These are phyloP conservation scores for Urocynchramus pylzowi DNA, from an alignment of 2,113 vertebrate genomes.

Conservation along the genomic window DNA sequence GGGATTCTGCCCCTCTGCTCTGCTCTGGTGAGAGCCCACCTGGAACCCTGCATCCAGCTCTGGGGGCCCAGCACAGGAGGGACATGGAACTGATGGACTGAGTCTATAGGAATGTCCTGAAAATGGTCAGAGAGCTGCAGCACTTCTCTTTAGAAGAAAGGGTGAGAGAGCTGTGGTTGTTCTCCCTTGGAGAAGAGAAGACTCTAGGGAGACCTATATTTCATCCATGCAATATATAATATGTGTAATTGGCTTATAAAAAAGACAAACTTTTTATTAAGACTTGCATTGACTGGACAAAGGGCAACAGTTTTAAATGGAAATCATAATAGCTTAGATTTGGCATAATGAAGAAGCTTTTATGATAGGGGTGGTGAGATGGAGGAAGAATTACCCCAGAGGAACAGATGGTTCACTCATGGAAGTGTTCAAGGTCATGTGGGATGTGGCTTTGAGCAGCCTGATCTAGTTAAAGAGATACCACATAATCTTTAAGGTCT, in stretches of 20 bases:
- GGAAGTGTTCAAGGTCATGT: background rate
- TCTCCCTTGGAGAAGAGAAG: background rate
- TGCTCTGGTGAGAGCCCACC: rapidly evolving
- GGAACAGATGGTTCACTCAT: rapidly evolving
- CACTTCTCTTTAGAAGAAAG: background rate
- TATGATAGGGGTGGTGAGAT: background rate
- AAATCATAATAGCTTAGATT: background rate
- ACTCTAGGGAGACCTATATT: background rate
- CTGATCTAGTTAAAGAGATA: background rate
- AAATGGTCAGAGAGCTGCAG: background rate
- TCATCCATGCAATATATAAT: background rate
- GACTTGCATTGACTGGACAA: background rate
- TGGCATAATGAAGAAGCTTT: background rate
- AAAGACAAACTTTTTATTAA: background rate
- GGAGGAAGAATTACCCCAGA: background rate
- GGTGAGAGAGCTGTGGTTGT: rapidly evolving
- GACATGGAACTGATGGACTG: rapidly evolving
- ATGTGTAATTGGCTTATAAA: background rate
- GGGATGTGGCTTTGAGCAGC: background rate
- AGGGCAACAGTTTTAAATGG: rapidly evolving
- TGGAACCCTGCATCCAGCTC: background rate
- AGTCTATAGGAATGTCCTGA: background rate
- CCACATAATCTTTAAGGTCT: background rate
- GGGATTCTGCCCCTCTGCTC: background rate
- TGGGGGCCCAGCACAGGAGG: background rate